A percentile compares a stretch with the other conserved stretches of the same genome.
These are phyloP conservation scores for Ichneumon xanthorius DNA, from an alignment of 2,888 invertebrate genomes.

Conservation along the genomic window DNA sequence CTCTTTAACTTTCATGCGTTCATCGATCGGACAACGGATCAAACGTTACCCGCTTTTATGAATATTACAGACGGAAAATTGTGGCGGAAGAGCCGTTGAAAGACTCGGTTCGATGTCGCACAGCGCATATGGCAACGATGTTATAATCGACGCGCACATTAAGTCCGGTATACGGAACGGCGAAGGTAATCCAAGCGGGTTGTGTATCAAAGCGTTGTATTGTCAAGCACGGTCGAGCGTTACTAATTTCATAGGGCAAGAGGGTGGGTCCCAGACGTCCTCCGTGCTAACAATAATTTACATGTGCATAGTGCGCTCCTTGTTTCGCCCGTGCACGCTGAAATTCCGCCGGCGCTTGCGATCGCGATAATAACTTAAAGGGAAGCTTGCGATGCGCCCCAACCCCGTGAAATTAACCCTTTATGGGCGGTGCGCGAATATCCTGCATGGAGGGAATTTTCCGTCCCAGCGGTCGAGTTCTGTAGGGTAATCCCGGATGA, in stretches of 20 bases:
- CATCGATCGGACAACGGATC: background rate
- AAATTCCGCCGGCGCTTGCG: slow-evolving; percentile 13
- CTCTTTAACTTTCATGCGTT: background rate
- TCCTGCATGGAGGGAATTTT: too few relatives aligned
- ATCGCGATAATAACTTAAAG: slow-evolving; percentile 46
- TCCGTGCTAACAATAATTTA: slow-evolving; percentile 57
- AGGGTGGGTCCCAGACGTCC: slow-evolving; percentile 8
- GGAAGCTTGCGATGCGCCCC: slow-evolving; percentile 36
- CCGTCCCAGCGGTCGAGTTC: too few relatives aligned
- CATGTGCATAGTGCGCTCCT: slow-evolving; percentile 37
- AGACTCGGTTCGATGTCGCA: background rate
- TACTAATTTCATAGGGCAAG: slow-evolving; percentile 56
- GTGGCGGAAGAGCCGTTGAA: background rate
- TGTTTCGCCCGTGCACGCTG: slow-evolving; percentile 19
- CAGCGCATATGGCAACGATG: background rate
- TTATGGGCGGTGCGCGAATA: background rate
- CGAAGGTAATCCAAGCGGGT: slow-evolving; percentile 40
- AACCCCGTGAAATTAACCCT: slow-evolving; percentile 49
- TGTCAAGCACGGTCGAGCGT: slow-evolving; percentile 38
- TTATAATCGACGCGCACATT: background rate
- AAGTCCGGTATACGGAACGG: slow-evolving; percentile 4
- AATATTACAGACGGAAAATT: slow-evolving; percentile 3
- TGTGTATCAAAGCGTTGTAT: slow-evolving; percentile 58
- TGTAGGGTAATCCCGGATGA: too few relatives aligned
- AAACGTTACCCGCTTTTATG: background rate